Base-by-base conservation (phyloP, 2,797 vertebrate genomes). In the Lepilemur ruficaudatus region DNA sequence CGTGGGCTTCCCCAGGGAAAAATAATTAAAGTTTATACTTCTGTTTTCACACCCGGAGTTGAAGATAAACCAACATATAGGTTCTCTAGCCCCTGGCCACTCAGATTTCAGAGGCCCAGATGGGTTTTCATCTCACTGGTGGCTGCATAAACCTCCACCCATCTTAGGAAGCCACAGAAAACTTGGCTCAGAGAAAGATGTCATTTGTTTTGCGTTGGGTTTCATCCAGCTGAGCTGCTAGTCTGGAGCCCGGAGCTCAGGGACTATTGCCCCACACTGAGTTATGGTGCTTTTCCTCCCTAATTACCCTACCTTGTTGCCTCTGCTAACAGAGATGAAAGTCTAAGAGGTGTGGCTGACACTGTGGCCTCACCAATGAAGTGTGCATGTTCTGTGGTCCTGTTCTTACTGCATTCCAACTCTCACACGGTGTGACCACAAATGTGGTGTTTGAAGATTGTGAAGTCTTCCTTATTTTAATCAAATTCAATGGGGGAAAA, bases 201-300 rank as follows among this genome's bases (percentile, higher is more conserved):
- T 97, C 91, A 76, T 98, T 98, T 98, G 94, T 93, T 97, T 96
- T 97, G 63, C 86, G n/a, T 61, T 90, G 22, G 50, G 20, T 97
- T 98, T 97, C 92, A 96, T 84, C 88, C 82, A 48, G 46, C 69
- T 69, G 89, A 93, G 75, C 94, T 75, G 43, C 70, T 63, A 80
- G 41, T 50, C 73, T 81, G 1, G 89, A 48, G 94, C 89, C 25
- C 32, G 5, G 91, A 91, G 50, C 69, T 46, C n/a, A 52, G 43
- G 55, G 94, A 92, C 70, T 23, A 1, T 75, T 97, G 89, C 67
- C 73, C 41, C 87, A n/a, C 11, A 61, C 50, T 94, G 97, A 97
- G 25, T 96, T 95, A 61, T 32, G 22, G n/a, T 38, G 30, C 85
- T 91, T 98, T 96, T 70, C 78, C 96, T 97, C 85, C 85, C 70